These are phyloP conservation scores for Acanthosepion pharaonis DNA, from an alignment of 2,888 invertebrate species.

Conservation along the genomic window DNA sequence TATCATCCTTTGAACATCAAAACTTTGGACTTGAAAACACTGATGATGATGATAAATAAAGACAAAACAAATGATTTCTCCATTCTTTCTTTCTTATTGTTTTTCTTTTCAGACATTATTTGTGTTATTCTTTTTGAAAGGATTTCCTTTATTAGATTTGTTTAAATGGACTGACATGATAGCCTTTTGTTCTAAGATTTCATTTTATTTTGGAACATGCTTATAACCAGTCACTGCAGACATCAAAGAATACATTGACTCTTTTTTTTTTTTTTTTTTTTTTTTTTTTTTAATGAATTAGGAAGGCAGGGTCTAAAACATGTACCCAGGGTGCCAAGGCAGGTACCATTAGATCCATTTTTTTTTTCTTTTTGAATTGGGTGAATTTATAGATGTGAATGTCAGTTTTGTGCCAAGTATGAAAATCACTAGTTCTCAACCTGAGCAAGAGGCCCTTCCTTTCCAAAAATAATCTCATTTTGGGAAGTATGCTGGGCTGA, in stretches of 20 bases:
- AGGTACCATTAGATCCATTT: no score
- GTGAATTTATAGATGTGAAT: no score
- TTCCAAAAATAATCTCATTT: no score
- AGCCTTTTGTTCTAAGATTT: background rate
- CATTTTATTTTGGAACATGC: background rate
- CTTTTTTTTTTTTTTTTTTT: background rate
- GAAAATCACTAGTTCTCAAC: no score
- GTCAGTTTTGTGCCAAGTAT: no score
- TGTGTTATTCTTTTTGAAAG: background rate
- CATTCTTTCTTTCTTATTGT: background rate
- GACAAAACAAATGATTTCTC: conserved; percentile 33
- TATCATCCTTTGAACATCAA: conserved; percentile 33
- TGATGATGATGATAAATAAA: conserved; percentile 33
- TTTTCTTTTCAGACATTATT: background rate
- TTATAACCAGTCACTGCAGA: background rate
- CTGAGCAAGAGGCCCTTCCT: no score
- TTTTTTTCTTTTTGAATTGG: no score
- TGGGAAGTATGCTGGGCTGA: no score
- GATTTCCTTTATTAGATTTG: background rate
- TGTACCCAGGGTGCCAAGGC: no score
- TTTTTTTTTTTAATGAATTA: no score
- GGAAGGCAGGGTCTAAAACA: no score
- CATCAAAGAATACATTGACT: background rate
- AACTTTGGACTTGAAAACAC: conserved; percentile 23
- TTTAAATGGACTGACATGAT: background rate